phyloP scores from a whole-genome alignment of 2,888 invertebrate species.

The Melanophora roralis region DNA sequence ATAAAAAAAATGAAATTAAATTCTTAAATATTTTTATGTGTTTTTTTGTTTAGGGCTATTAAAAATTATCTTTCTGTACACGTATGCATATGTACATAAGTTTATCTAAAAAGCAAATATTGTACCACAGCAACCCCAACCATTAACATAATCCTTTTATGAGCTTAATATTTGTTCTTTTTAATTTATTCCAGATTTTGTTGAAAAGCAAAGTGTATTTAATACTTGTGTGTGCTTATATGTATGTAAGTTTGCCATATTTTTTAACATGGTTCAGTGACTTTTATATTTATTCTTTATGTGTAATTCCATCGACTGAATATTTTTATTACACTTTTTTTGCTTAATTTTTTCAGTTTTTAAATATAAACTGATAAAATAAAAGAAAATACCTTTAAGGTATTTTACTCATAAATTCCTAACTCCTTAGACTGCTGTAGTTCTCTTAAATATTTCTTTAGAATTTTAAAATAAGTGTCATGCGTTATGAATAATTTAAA shows the following conservation, averaged over 20 bases:
- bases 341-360: neutral
- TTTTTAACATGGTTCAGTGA: constrained; percentile 32
- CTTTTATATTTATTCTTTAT: neutral
- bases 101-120: neutral
- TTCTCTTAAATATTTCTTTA: neutral
- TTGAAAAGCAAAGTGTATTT: neutral
- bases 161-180: neutral
- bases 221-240: neutral
- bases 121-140: too few species aligned
- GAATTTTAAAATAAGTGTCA: too few species aligned
- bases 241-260: neutral
- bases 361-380: neutral
- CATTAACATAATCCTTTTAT: neutral
- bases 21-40: neutral
- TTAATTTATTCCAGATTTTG: neutral
- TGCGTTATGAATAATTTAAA: too few species aligned
- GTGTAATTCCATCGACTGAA: constrained; percentile 3
- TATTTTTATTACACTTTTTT: neutral
- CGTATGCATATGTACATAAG: constrained; percentile 30
- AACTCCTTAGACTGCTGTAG: neutral
- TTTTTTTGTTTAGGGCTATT: neutral
- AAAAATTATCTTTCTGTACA: constrained; percentile 39
- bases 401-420: neutral
- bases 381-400: neutral
- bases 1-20: neutral